Evolutionary conservation across 2,888 invertebrate species (phyloP).

Genomic region (Choristoneura rosaceana): DNA sequence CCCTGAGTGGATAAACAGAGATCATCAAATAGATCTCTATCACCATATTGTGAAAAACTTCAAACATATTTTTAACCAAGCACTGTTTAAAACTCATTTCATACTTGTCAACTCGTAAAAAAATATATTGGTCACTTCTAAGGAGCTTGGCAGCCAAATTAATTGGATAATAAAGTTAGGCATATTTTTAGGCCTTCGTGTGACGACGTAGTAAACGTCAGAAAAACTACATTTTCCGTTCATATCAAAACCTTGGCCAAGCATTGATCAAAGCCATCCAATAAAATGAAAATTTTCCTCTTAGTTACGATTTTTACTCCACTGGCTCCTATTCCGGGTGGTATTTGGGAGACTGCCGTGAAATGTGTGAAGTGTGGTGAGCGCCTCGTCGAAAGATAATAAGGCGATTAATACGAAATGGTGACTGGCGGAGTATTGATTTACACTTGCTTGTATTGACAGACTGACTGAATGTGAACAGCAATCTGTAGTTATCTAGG

Average conservation of each 20-base stretch:
- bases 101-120: not conserved
- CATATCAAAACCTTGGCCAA: not conserved
- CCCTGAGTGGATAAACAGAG: too few relatives aligned
- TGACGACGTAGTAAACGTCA: constrained; percentile 17
- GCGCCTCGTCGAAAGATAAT: not conserved
- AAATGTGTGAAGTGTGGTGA: not conserved
- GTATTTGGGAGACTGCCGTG: not conserved
- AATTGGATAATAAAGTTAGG: constrained; percentile 12
- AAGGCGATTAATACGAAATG: constrained; percentile 7
- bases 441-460: not conserved
- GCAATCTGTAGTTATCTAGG: not conserved
- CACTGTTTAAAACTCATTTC: not conserved
- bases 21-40: too few relatives aligned
- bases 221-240: constrained; percentile 1
- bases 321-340: not conserved
- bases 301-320: not conserved
- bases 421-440: constrained; percentile 11
- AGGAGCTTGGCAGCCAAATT: not conserved
- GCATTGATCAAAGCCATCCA: not conserved
- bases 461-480: not conserved
- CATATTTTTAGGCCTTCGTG: constrained; percentile 27
- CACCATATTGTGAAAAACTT: too few relatives aligned
- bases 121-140: not conserved
- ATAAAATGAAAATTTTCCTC: not conserved
- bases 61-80: too few relatives aligned